These are phyloP conservation scores for Cavia aperea DNA, from an alignment of 2,113 vertebrate species.

Conservation along the genomic window DNA sequence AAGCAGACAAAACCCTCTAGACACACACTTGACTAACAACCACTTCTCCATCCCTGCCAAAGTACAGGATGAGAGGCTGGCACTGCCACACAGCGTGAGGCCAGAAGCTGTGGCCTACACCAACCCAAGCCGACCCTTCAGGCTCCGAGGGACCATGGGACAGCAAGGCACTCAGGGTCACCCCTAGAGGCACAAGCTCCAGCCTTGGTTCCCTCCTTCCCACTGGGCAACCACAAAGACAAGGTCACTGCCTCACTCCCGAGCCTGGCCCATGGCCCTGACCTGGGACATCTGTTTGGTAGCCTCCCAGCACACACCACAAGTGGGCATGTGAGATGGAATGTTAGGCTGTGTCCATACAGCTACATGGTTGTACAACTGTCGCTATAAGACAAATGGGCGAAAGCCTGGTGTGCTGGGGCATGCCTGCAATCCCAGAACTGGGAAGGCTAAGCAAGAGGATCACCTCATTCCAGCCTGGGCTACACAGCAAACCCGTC, in stretches of 20 bases:
- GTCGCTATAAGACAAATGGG: neutral
- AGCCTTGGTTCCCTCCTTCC: neutral
- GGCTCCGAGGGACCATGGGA: neutral
- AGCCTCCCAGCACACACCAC: neutral
- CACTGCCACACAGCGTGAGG: neutral
- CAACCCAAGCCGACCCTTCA: neutral
- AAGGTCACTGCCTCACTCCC: neutral
- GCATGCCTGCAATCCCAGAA: neutral
- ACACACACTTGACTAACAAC: neutral
- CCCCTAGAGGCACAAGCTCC: neutral
- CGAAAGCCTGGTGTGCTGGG: neutral
- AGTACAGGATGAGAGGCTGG: too few relatives aligned
- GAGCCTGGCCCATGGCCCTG: neutral
- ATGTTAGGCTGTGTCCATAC: neutral
- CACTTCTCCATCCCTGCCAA: neutral
- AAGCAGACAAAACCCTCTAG: neutral
- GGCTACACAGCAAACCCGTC: neutral
- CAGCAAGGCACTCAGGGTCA: neutral
- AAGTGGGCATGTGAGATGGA: too few relatives aligned
- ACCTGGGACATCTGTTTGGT: neutral
- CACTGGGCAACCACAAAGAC: neutral
- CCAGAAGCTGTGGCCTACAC: neutral
- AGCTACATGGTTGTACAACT: rapidly evolving
- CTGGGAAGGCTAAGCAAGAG: neutral
- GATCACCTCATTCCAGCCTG: neutral